These are phyloP conservation scores for Thereva unica DNA, from an alignment of 2,888 invertebrate genomes.

Conservation along the genomic window DNA sequence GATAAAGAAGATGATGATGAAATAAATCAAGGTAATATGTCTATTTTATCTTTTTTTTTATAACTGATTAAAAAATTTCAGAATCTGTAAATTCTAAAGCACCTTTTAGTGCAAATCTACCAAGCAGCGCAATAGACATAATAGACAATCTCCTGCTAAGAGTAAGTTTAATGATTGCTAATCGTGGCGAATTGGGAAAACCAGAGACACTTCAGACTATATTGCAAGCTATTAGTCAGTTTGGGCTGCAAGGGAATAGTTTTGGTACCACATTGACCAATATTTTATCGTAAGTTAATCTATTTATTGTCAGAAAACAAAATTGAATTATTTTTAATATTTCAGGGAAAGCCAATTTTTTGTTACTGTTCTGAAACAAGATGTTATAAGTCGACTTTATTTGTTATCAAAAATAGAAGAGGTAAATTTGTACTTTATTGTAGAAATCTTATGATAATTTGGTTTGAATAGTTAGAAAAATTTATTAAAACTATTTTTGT, in stretches of 20 bases:
- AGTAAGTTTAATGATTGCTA: slow-evolving; percentile 52
- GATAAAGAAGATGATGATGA: slow-evolving; percentile 56
- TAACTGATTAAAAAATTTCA: not conserved
- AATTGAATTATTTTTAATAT: slow-evolving; percentile 19
- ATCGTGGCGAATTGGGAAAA: slow-evolving; percentile 53
- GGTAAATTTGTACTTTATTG: slow-evolving; percentile 43
- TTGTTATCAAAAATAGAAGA: slow-evolving; percentile 53
- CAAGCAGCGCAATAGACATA: slow-evolving; percentile 43
- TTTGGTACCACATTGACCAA: slow-evolving; percentile 54
- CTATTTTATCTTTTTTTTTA: not conserved
- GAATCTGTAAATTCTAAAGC: not conserved
- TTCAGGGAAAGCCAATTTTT: slow-evolving; percentile 57
- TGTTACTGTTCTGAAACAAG: slow-evolving; percentile 54
- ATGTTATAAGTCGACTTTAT: slow-evolving; percentile 53
- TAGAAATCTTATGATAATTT: too few species aligned
- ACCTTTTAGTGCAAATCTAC: slow-evolving; percentile 2
- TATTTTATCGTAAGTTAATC: slow-evolving; percentile 52
- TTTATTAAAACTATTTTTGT: too few species aligned
- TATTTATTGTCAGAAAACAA: not conserved
- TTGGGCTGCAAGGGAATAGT: slow-evolving; percentile 50
- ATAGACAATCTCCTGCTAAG: slow-evolving; percentile 55
- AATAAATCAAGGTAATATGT: slow-evolving; percentile 46
- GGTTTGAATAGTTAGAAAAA: too few species aligned
- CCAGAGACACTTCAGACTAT: slow-evolving; percentile 53
- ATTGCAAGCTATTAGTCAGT: slow-evolving; percentile 53